Evolutionary conservation across 1,140 invertebrate species (phyloP).

Genomic region (Drosophila tropicalis): DNA sequence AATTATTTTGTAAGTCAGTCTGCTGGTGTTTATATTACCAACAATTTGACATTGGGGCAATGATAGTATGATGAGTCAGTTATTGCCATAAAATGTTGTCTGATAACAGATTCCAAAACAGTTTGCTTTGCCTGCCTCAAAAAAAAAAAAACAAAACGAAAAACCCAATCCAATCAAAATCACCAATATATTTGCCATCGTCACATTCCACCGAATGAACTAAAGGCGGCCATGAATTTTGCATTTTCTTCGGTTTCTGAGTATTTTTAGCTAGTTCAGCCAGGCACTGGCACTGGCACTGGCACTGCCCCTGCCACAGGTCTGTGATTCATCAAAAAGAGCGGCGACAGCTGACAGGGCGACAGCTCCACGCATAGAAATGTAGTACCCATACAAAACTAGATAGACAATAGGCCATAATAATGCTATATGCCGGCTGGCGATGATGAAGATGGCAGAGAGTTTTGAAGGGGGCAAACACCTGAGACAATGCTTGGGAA

Average conservation of each 20-base stretch:
- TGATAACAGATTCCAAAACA: conserved; percentile 64
- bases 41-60: too few relatives aligned
- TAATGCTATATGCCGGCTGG: conserved; percentile 18
- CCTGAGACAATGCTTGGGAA: conserved; percentile 66
- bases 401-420: conserved; percentile 55
- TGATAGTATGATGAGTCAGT: conserved; percentile 35
- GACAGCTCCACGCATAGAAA: conserved; percentile 72
- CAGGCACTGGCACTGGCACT: conserved; percentile 40
- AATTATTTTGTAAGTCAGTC: too few relatives aligned
- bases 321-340: conserved; percentile 78
- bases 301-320: conserved; percentile 33
- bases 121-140: conserved; percentile 24
- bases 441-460: conserved; percentile 4
- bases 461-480: conserved; percentile 55
- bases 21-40: too few relatives aligned
- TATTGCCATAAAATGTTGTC: conserved; percentile 39
- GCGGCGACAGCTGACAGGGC: conserved; percentile 74
- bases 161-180: conserved; percentile 26
- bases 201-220: conserved; percentile 58
- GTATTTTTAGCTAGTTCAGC: conserved; percentile 72
- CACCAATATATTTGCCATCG: conserved; percentile 25
- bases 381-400: conserved; percentile 63
- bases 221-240: conserved; percentile 70
- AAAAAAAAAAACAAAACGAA: not conserved
- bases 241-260: conserved; percentile 59